phyloP scores from a whole-genome alignment of 2,888 invertebrate genomes.

The Anthophora plumipes region DNA sequence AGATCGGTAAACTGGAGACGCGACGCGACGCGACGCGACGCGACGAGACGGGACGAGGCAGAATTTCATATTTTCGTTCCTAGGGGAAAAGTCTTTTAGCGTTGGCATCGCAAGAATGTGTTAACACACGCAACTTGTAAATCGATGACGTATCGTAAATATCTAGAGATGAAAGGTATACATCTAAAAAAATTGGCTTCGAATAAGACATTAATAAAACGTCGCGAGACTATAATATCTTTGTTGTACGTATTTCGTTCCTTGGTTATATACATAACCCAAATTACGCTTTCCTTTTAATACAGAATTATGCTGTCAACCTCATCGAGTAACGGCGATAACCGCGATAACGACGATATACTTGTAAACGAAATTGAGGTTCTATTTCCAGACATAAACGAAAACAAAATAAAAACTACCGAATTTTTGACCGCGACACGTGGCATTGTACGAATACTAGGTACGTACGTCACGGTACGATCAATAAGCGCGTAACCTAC shows the following conservation, averaged over 20 bases:
- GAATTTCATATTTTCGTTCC: too few relatives aligned
- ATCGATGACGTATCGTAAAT: too few relatives aligned
- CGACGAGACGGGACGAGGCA: too few relatives aligned
- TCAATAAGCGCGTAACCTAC: conserved; percentile 12
- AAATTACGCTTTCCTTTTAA: neutral
- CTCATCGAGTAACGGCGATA: neutral
- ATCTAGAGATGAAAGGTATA: too few relatives aligned
- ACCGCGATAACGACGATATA: conserved; percentile 35
- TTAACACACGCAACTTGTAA: too few relatives aligned
- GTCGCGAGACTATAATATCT: neutral
- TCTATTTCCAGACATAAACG: conserved; percentile 86
- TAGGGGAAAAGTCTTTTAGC: too few relatives aligned
- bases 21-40: too few relatives aligned
- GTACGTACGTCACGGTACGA: conserved; percentile 85
- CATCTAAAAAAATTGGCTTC: too few relatives aligned
- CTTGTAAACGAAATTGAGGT: conserved; percentile 58
- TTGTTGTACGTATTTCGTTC: neutral
- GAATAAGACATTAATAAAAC: too few relatives aligned
- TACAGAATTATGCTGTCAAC: conserved; percentile 24
- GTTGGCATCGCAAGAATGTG: too few relatives aligned
- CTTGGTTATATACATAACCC: neutral
- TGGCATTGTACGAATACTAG: conserved; percentile 88
- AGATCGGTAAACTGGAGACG: too few relatives aligned
- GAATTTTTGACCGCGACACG: conserved; percentile 88
- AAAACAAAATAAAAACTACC: conserved; percentile 87